Evolutionary conservation across 1,140 invertebrate species (phyloP), one percentile per base, ranked within the genome.

Genomic region (Drosophila athabasca): DNA sequence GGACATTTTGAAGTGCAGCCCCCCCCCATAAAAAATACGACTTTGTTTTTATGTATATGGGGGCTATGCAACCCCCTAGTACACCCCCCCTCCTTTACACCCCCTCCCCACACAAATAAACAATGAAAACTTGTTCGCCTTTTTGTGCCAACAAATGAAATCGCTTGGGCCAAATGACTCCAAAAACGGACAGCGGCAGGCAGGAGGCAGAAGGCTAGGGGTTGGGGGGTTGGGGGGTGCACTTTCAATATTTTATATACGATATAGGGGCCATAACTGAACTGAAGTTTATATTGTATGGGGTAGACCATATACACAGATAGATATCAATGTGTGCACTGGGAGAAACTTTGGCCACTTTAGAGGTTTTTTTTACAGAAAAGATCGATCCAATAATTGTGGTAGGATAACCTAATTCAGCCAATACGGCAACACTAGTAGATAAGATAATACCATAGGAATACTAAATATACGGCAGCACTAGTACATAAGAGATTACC

Each of bases 81-180:
- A 4, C n/a, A 61, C 15, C 11, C 11, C 11, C n/a, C 29, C 41
- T 31, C 24, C 24, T 7, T 22, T 35, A 64, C 39, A n/a, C 22
- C 29, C 46, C 51, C 9, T 19, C 17, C 17, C 0, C 13, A 29
- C 2, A 58, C 54, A 55, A 52, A 64, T 59, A 66, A 75, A 75
- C 71, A 75, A 75, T 75, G 72, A 58, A 75, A 74, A 74, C 15
- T 75, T 75, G 57, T 17, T 45, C 9, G 8, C 31, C 19, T 13
- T 69, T 50, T 72, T 75, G 59, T 35, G 22, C 8, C 35, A 39
- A 13, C 49, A 75, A 75, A 75, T 75, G 71, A 75, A 75, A 75
- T 74, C 62, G 71, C 71, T 75, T 66, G 75, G 62, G 71, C 61
- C 71, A 65, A 75, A 75, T 62, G 71, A 75, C 71, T 75, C 71